Conservation (phyloP, 1,140 invertebrate species). For the Lepidurus couesii region DNA sequence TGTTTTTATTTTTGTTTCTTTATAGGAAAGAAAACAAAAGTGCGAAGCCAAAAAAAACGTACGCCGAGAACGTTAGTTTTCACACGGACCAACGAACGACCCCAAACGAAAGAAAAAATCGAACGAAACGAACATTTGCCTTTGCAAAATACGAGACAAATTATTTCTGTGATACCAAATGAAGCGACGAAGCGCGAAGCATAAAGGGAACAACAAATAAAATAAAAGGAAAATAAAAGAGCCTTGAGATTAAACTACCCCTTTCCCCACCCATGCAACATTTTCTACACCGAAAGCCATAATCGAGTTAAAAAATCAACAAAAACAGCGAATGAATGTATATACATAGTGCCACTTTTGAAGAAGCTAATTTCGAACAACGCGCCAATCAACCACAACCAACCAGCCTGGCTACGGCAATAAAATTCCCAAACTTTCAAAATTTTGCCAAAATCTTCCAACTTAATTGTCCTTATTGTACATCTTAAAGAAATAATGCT, state of each 20-base stretch:
- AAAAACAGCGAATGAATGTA: too few relatives aligned
- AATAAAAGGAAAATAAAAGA: neutral
- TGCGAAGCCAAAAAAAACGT: neutral
- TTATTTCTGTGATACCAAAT: constrained; percentile 20
- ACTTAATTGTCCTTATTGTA: neutral
- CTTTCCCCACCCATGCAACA: neutral
- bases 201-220: neutral
- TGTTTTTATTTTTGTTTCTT: neutral
- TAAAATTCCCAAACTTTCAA: neutral
- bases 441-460: neutral
- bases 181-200: neutral
- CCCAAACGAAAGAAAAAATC: neutral
- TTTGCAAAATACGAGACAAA: constrained; percentile 8
- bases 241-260: neutral
- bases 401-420: neutral
- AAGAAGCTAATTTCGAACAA: neutral
- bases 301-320: too few relatives aligned
- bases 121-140: neutral
- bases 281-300: neutral
- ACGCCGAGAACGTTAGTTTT: too few relatives aligned
- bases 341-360: neutral
- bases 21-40: neutral
- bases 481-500: neutral
- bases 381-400: neutral
- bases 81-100: neutral